A percentile compares a stretch with the other conserved stretches of the same genome.
phyloP scores from a whole-genome alignment of 2,113 vertebrate species.

The Elaphurus davidianus region DNA sequence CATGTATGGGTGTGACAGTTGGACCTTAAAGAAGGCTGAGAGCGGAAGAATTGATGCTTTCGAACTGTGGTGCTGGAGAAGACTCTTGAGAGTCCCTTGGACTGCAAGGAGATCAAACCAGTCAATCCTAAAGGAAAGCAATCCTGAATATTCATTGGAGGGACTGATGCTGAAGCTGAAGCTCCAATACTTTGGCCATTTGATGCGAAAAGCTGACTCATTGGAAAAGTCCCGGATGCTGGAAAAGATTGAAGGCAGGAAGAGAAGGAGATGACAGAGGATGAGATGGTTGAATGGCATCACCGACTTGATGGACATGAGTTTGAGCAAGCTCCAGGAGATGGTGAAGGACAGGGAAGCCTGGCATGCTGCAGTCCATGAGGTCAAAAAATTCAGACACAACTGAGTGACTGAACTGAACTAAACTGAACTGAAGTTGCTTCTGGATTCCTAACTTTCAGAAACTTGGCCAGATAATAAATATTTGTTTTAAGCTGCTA shows the following conservation, averaged over 20 bases:
- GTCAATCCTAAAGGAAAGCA: neutral
- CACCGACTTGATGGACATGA: neutral
- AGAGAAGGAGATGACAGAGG: neutral
- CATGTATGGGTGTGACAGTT: neutral
- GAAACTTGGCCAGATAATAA: neutral
- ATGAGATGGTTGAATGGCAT: neutral
- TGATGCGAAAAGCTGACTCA: neutral
- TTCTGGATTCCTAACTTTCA: neutral
- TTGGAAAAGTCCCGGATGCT: neutral
- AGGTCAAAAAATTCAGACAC: neutral
- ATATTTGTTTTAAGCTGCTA: neutral
- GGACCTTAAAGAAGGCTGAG: neutral
- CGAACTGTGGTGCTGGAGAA: neutral
- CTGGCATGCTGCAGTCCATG: neutral
- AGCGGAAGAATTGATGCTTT: rapidly evolving
- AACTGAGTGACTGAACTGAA: neutral
- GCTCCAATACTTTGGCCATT: neutral
- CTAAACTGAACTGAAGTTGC: neutral
- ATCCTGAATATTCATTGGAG: neutral
- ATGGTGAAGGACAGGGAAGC: neutral
- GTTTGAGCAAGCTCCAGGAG: neutral
- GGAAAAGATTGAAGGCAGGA: neutral
- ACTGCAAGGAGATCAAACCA: neutral
- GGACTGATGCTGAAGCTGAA: neutral
- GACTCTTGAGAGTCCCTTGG: neutral